Percentiles rank a stretch among this genome's conserved stretches.
phyloP scores from a whole-genome alignment of 2,113 vertebrate genomes.

The Micronycteris hirsuta region DNA sequence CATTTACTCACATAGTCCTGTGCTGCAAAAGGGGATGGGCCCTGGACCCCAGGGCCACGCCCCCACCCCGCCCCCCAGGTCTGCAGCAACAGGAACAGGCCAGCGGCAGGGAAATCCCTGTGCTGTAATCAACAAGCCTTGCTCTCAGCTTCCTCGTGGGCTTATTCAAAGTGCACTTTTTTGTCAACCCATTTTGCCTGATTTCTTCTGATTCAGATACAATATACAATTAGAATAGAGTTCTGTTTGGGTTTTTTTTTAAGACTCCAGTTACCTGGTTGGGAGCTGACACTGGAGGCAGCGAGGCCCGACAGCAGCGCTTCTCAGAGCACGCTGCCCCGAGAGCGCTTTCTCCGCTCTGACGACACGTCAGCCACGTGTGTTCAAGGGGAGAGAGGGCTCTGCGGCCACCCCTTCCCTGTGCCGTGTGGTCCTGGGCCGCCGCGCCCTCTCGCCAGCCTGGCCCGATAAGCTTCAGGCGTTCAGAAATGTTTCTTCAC shows the following conservation, averaged over 20 bases:
- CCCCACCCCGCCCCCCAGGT: background rate
- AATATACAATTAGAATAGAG: background rate
- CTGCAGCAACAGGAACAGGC: background rate
- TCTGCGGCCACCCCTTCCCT: background rate
- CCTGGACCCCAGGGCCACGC: background rate
- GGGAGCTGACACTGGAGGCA: background rate
- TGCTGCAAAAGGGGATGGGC: background rate
- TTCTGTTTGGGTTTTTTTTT: background rate
- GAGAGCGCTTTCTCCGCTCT: background rate
- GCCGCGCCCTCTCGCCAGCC: background rate
- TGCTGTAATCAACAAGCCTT: background rate
- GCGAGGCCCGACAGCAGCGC: background rate
- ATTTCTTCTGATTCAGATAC: background rate
- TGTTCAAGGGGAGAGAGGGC: background rate
- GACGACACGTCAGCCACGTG: background rate
- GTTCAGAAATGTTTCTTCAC: constrained; percentile 20
- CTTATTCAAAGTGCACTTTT: background rate
- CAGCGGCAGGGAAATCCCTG: background rate
- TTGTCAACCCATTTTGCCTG: background rate
- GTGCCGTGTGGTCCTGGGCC: background rate
- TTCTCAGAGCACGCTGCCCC: background rate
- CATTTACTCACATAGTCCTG: background rate
- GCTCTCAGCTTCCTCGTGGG: background rate
- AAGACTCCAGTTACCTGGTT: background rate
- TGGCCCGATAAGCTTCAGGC: background rate